Base-by-base conservation (phyloP, 2,113 vertebrate species). In the Rhinolophus ferrumequinum region DNA sequence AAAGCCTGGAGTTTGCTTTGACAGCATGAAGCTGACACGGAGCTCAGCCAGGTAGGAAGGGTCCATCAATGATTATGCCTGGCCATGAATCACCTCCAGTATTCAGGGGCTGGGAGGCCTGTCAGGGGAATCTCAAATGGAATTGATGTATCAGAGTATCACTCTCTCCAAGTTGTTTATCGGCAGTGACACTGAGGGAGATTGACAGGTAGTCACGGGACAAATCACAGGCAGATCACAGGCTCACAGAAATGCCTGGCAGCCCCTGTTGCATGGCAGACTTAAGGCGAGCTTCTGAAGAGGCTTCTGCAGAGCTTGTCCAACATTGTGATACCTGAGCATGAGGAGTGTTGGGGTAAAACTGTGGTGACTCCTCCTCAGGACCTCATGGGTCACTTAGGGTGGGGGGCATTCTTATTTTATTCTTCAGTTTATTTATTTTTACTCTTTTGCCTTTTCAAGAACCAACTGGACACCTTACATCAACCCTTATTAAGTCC, bases 111-210 rank as follows among this genome's bases (percentile, higher is more conserved):
- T n/a, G 58, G 88, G 70, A 92, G 14, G 54, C 50, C 96, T 79
- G 67, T 97, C 95, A 91, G 69, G 52, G 88, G 66, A 90, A 30
- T 79, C 81, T 79, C 58, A 84, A 87, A 86, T 96, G 96, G 92
- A 97, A 96, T 69, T 58, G 96, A 97, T 90, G 58, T 56, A 96
- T 96, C 87, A 62, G 96, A 81, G 95, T 94, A 58, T 96, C 69
- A 26, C 52, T 84, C 58, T 87, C 81, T 91, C 83, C 18, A 52
- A 85, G 94, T 56, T 87, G 88, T 91, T 97, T 94, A 96, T 93
- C 3, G 1, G 75, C 96, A 97, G 76, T 73, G 88, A 96, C 87
- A 88, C 93, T 8, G 28, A 85, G 38, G 77, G 84, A 97, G 96
- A 95, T n/a, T 95, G 96, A 95, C 95, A 93, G 94, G 88, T 72